These are phyloP conservation scores for Diadegma fenestrale DNA, from an alignment of 2,888 invertebrate genomes.

Conservation along the genomic window DNA sequence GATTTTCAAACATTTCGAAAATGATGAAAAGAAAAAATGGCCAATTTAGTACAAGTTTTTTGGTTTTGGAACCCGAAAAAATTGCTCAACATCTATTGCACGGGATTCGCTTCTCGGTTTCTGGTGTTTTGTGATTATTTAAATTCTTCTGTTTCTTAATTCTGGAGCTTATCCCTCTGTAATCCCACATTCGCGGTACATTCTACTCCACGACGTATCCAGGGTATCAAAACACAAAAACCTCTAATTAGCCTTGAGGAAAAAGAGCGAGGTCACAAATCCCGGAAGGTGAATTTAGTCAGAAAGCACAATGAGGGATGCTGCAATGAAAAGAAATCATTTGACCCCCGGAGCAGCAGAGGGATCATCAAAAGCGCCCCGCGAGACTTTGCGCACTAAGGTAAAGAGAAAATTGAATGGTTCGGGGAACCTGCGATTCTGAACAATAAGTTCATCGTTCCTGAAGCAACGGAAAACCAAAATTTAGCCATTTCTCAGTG, in stretches of 20 bases:
- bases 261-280: not conserved
- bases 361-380: not conserved
- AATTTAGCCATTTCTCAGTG: not conserved
- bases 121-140: not conserved
- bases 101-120: not conserved
- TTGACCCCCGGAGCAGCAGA: not conserved
- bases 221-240: not conserved
- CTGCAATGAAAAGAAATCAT: slow-evolving; percentile 6
- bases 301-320: not conserved
- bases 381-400: too few species aligned
- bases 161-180: not conserved
- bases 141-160: slow-evolving; percentile 4
- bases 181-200: not conserved
- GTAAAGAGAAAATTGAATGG: too few species aligned
- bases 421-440: too few species aligned
- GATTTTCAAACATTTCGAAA: not conserved
- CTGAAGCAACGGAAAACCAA: not conserved
- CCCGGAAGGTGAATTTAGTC: not conserved
- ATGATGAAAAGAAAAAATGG: not conserved
- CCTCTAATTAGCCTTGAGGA: not conserved
- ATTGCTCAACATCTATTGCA: not conserved
- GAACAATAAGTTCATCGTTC: not conserved
- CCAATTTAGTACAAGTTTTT: too few species aligned
- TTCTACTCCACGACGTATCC: not conserved
- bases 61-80: not conserved